Conservation (phyloP, 2,888 invertebrate species). For the Xestoiulus laeticollis region DNA sequence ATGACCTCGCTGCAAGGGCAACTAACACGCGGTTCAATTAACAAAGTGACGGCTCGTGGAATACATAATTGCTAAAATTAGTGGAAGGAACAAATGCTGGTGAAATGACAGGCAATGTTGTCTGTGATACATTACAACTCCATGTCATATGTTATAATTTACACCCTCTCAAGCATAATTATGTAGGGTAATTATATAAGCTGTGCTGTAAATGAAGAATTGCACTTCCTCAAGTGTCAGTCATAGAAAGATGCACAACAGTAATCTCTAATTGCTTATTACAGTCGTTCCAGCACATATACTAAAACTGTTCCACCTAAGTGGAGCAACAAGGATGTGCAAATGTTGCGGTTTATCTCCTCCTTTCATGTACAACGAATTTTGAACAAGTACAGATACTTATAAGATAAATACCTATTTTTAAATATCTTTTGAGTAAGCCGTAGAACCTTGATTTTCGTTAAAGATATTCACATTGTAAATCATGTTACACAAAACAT, state of each 20-base stretch:
- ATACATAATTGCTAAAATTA: neutral
- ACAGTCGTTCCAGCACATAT: neutral
- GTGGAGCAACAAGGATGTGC: neutral
- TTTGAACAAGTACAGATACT: neutral
- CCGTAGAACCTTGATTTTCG: too few relatives aligned
- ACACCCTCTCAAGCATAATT: neutral
- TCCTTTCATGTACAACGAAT: neutral
- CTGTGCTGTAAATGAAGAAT: neutral
- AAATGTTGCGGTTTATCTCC: neutral
- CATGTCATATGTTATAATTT: slow-evolving; percentile 8
- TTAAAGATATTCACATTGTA: too few relatives aligned
- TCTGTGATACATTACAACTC: neutral
- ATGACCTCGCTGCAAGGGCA: neutral
- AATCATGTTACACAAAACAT: too few relatives aligned
- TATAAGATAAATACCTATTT: too few relatives aligned
- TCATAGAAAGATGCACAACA: slow-evolving; percentile 29
- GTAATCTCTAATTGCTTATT: slow-evolving; percentile 6
- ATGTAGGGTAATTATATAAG: neutral
- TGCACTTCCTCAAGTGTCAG: neutral
- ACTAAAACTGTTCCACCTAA: neutral
- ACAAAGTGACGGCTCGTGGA: neutral
- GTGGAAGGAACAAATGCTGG: neutral
- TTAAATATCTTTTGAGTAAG: too few relatives aligned
- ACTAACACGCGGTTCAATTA: neutral
- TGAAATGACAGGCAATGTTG: neutral